A percentile compares a stretch with the other conserved stretches of the same genome.
These are phyloP conservation scores for Pandion haliaetus DNA, from an alignment of 2,113 vertebrate genomes.

Conservation along the genomic window DNA sequence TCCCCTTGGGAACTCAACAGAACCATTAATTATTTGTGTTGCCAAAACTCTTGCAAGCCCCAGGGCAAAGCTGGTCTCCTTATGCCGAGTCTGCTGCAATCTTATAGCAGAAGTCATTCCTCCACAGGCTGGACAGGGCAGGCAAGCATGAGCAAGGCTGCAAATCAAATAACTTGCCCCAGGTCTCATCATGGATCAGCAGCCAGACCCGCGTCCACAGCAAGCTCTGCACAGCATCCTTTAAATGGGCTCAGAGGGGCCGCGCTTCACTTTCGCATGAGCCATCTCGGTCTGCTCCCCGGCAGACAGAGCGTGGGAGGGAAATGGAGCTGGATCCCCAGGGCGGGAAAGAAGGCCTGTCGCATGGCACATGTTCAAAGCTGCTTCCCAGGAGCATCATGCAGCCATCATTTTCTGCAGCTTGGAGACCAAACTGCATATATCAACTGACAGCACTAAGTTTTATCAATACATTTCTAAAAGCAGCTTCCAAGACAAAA, in stretches of 20 bases:
- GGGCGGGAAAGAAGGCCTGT: neutral
- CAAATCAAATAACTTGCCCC: neutral
- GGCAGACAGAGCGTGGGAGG: neutral
- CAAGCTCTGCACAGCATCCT: neutral
- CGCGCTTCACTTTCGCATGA: rapidly evolving
- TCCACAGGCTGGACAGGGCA: too few species aligned
- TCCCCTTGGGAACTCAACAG: neutral
- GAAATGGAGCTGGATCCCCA: neutral
- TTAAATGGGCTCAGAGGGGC: neutral
- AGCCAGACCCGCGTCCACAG: neutral
- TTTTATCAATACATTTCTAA: neutral
- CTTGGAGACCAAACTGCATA: neutral
- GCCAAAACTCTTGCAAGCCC: neutral
- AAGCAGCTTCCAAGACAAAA: slow-evolving; percentile 6
- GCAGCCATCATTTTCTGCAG: neutral
- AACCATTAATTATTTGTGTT: rapidly evolving
- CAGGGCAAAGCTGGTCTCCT: neutral
- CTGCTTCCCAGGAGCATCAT: neutral
- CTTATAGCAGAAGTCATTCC: neutral
- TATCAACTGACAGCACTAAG: neutral
- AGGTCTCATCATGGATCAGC: neutral
- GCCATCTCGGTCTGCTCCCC: neutral
- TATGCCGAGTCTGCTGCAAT: neutral
- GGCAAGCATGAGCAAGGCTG: neutral
- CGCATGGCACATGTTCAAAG: rapidly evolving